Conservation (phyloP, 2,797 vertebrate genomes). For the Hypotaenidia okinawae region DNA sequence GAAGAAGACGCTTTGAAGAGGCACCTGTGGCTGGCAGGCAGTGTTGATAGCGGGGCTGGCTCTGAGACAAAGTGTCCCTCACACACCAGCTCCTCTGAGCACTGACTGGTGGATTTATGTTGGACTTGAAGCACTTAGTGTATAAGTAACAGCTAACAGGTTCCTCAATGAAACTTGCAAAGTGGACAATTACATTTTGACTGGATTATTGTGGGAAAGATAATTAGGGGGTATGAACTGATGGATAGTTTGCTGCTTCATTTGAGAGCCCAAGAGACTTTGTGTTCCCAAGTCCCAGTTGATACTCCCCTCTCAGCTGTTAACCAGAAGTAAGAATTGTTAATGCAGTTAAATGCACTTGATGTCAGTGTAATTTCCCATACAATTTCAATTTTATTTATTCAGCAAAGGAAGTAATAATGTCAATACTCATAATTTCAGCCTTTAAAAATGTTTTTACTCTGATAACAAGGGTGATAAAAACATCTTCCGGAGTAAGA, state of each 20-base stretch:
- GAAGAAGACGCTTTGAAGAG: background rate
- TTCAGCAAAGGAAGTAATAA: background rate
- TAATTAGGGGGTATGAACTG: background rate
- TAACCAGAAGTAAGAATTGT: background rate
- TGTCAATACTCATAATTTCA: background rate
- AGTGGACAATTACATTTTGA: background rate
- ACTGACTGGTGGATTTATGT: background rate
- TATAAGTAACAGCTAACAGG: background rate
- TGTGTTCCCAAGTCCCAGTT: background rate
- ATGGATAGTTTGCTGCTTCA: background rate
- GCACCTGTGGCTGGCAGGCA: background rate
- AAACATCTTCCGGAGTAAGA: conserved; percentile 1
- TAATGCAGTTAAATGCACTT: background rate
- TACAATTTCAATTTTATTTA: background rate
- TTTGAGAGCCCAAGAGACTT: background rate
- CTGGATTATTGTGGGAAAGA: background rate
- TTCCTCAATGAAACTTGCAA: background rate
- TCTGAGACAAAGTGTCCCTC: background rate
- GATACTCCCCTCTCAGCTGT: background rate
- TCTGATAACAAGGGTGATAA: background rate
- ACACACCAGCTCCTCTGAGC: background rate
- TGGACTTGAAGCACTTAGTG: background rate
- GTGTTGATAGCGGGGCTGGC: background rate
- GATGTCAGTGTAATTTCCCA: background rate
- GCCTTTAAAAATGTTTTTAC: background rate